Evolutionary conservation across 2,888 invertebrate species (phyloP).

Genomic region (Drosophila hamatofila): DNA sequence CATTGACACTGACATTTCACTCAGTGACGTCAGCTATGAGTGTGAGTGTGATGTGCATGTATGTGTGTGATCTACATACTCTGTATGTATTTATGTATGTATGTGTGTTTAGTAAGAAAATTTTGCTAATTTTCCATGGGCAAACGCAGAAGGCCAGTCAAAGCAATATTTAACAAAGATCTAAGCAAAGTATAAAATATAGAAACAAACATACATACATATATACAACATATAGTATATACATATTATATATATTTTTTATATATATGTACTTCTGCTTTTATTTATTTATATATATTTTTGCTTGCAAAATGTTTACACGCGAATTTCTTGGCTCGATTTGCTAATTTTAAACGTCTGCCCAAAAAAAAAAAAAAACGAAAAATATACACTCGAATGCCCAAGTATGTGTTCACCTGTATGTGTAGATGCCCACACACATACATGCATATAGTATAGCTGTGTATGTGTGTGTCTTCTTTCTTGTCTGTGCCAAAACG

Average conservation of each 20-base stretch:
- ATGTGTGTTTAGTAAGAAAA: slow-evolving; percentile 8
- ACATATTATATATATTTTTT: slow-evolving; percentile 11
- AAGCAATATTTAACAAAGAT: slow-evolving; percentile 23
- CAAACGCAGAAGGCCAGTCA: slow-evolving; percentile 41
- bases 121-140: slow-evolving; percentile 63
- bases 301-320: slow-evolving; percentile 53
- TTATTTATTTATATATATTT: slow-evolving; percentile 18
- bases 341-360: slow-evolving; percentile 62
- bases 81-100: background rate
- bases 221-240: slow-evolving; percentile 2
- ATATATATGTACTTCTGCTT: slow-evolving; percentile 1
- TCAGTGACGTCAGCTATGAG: slow-evolving; percentile 58
- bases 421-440: background rate
- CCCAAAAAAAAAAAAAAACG: slow-evolving; percentile 1
- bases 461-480: slow-evolving; percentile 30
- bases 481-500: slow-evolving; percentile 53
- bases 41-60: background rate
- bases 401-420: slow-evolving; percentile 31
- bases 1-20: slow-evolving; percentile 79
- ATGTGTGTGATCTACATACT: background rate
- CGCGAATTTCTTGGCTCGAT: slow-evolving; percentile 42
- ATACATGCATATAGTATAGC: background rate
- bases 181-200: slow-evolving; percentile 10
- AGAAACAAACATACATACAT: slow-evolving; percentile 6
- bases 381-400: slow-evolving; percentile 9